A percentile compares a stretch with the other conserved stretches of the same genome.
phyloP scores from a whole-genome alignment of 1,140 invertebrate genomes.

The Drosophila kanapiae region DNA sequence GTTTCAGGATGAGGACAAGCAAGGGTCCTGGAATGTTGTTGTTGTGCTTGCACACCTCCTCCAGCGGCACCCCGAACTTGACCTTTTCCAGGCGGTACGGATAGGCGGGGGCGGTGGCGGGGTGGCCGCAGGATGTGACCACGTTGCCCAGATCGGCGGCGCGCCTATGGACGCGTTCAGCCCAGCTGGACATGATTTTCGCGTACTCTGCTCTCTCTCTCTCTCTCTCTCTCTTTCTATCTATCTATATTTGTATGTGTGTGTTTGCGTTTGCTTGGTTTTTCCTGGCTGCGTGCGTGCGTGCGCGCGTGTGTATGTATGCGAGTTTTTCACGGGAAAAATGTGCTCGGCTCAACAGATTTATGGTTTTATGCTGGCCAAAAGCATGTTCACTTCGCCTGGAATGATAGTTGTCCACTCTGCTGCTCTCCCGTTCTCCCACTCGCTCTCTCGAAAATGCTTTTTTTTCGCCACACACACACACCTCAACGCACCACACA shows the following conservation, averaged over 20 bases:
- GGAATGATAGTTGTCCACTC: slow-evolving; percentile 58
- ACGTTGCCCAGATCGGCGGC: slow-evolving; percentile 95
- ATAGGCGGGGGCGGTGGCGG: slow-evolving; percentile 87
- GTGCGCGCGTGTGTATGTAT: slow-evolving; percentile 26
- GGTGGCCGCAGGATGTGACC: slow-evolving; percentile 94
- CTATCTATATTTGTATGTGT: too few relatives aligned
- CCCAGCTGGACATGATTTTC: slow-evolving; percentile 93
- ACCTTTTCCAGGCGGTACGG: slow-evolving; percentile 96
- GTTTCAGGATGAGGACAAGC: slow-evolving; percentile 95
- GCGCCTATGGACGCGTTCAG: slow-evolving; percentile 94
- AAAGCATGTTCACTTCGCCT: slow-evolving; percentile 69
- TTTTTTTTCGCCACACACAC: slow-evolving; percentile 7
- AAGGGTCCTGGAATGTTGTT: slow-evolving; percentile 96
- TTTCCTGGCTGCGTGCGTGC: slow-evolving; percentile 36
- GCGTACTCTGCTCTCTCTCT: slow-evolving; percentile 13
- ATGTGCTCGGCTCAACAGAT: slow-evolving; percentile 69
- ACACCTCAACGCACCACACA: slow-evolving; percentile 9
- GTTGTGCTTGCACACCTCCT: slow-evolving; percentile 96
- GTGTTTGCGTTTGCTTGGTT: slow-evolving; percentile 16
- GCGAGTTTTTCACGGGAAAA: slow-evolving; percentile 70
- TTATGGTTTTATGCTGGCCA: slow-evolving; percentile 78
- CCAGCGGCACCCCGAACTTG: slow-evolving; percentile 95
- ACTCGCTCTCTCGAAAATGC: slow-evolving; percentile 18
- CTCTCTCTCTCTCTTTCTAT: neutral
- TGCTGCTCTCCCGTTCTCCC: slow-evolving; percentile 13